Evolutionary conservation across 2,797 vertebrate species (phyloP).

Genomic region (Sebastes matsubarae): DNA sequence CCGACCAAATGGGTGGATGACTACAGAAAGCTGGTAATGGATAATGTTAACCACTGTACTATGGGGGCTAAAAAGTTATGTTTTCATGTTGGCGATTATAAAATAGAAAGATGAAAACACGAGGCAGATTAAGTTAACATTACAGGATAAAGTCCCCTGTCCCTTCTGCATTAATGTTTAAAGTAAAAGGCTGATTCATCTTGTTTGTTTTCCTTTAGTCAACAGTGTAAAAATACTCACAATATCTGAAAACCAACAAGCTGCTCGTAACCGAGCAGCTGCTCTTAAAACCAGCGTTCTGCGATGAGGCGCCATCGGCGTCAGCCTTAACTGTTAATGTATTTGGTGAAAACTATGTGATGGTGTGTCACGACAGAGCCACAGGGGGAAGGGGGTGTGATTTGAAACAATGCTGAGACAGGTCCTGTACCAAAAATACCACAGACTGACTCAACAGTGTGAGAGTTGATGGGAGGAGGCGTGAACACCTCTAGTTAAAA

Average conservation of each 20-base stretch:
- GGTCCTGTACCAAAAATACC: slow-evolving; percentile 52
- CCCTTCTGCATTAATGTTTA: neutral
- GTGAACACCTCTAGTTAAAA: slow-evolving; percentile 1
- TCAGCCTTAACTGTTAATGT: slow-evolving; percentile 12
- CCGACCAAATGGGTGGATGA: slow-evolving; percentile 16
- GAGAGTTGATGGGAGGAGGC: neutral
- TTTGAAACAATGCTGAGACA: slow-evolving; percentile 39
- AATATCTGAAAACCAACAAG: slow-evolving; percentile 2
- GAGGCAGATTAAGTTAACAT: neutral
- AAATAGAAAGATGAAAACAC: slow-evolving; percentile 35
- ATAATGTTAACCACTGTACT: slow-evolving; percentile 7
- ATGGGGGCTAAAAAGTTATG: slow-evolving; percentile 1
- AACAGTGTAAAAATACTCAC: neutral
- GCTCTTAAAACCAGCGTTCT: neutral
- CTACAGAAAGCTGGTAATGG: slow-evolving; percentile 27
- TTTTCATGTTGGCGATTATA: neutral
- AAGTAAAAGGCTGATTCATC: neutral
- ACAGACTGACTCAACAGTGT: slow-evolving; percentile 22
- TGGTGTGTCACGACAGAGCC: slow-evolving; percentile 44
- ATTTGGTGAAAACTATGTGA: neutral
- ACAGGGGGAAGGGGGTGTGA: neutral
- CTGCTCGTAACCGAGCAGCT: slow-evolving; percentile 4
- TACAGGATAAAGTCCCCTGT: neutral
- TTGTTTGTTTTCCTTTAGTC: neutral
- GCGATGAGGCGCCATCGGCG: neutral